A percentile compares a stretch with the other conserved stretches of the same genome.
Evolutionary conservation across 2,888 invertebrate genomes (phyloP).

Genomic region (Oxyscelio sp.): DNA sequence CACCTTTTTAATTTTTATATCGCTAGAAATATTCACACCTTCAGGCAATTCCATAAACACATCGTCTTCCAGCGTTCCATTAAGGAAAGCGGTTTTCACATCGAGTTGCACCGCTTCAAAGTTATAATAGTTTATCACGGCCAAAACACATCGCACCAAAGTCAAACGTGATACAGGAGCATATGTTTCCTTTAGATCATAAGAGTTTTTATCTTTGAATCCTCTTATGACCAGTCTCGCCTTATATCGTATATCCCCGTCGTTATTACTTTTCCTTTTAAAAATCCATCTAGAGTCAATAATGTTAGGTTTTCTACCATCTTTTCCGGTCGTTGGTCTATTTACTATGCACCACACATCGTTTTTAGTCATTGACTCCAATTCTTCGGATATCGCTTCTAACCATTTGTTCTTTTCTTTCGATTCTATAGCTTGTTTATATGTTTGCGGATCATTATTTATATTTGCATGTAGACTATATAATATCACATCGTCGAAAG

Average conservation of each 20-base stretch:
- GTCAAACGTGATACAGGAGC: not conserved
- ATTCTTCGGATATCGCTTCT: conserved; percentile 51
- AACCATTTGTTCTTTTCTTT: conserved; percentile 15
- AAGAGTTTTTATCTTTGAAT: not conserved
- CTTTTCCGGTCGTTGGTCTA: conserved; percentile 23
- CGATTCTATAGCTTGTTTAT: conserved; percentile 12
- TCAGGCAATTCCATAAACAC: not conserved
- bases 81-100: not conserved
- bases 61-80: not conserved
- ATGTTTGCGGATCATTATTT: conserved; percentile 6
- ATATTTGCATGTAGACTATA: not conserved
- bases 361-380: conserved; percentile 56
- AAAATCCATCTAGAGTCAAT: conserved; percentile 55
- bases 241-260: conserved; percentile 18
- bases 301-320: conserved; percentile 47
- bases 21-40: not conserved
- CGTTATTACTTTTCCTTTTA: conserved; percentile 56
- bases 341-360: conserved; percentile 52
- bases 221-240: conserved; percentile 54
- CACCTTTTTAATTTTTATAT: not conserved
- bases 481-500: not conserved
- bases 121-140: conserved; percentile 43
- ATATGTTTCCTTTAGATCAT: not conserved
- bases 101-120: not conserved
- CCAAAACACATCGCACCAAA: conserved; percentile 44